Evolutionary conservation across 2,113 vertebrate genomes (phyloP).

Genomic region (Cynoglossus semilaevis): DNA sequence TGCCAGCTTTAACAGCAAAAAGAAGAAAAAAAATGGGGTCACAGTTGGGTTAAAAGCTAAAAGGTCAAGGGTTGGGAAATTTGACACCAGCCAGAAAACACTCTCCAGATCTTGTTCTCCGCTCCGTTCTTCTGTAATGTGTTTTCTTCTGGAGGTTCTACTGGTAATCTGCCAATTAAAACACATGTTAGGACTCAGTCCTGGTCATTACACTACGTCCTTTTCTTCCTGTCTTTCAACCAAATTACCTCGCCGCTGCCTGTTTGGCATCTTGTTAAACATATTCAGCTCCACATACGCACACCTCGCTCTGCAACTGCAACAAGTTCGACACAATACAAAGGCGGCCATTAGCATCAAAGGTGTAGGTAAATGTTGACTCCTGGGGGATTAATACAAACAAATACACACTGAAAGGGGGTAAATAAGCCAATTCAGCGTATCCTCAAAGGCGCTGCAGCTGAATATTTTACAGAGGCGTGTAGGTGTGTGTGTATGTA

Average conservation of each 20-base stretch:
- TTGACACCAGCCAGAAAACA: slow-evolving; percentile 3
- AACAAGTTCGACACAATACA: slow-evolving; percentile 17
- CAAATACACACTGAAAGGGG: slow-evolving; percentile 42
- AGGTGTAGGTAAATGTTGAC: slow-evolving; percentile 62
- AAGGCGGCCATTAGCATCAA: slow-evolving; percentile 53
- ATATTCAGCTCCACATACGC: slow-evolving; percentile 18
- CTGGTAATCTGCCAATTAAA: not conserved
- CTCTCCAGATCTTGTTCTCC: not conserved
- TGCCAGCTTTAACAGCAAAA: not conserved
- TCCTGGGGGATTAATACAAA: slow-evolving; percentile 52
- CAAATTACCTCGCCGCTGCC: slow-evolving; percentile 16
- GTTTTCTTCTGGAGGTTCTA: not conserved
- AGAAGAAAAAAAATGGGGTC: slow-evolving; percentile 24
- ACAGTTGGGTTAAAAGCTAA: slow-evolving; percentile 15
- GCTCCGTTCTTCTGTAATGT: not conserved
- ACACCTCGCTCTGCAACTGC: slow-evolving; percentile 35
- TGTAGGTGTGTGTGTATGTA: not conserved
- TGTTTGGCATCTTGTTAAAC: slow-evolving; percentile 28
- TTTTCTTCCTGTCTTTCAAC: not conserved
- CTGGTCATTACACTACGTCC: not conserved
- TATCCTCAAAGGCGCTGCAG: slow-evolving; percentile 35
- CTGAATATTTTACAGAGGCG: slow-evolving; percentile 50
- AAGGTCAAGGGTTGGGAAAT: slow-evolving; percentile 28
- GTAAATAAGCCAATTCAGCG: slow-evolving; percentile 49
- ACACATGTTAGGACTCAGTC: not conserved